A percentile compares a stretch with the other conserved stretches of the same genome.
phyloP scores from a whole-genome alignment of 2,888 invertebrate genomes.

The Poecilobothrus nobilitatus region DNA sequence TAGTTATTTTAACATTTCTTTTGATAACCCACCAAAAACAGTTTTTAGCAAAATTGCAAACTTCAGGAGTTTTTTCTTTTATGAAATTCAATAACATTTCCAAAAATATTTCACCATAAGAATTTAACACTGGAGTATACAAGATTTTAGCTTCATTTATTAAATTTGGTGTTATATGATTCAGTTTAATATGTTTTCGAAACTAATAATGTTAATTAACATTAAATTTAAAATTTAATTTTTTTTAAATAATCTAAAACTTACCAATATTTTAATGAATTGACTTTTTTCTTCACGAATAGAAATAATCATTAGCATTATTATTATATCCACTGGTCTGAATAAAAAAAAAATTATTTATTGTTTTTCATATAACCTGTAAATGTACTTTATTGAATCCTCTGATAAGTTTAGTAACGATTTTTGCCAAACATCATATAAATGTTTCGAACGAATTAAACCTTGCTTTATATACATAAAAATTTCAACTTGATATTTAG shows the following conservation, averaged over 20 bases:
- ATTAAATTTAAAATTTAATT: not conserved
- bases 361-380: not conserved
- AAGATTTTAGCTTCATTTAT: constrained; percentile 50
- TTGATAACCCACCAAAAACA: constrained; percentile 44
- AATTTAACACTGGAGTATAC: constrained; percentile 49
- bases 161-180: constrained; percentile 51
- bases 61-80: constrained; percentile 44
- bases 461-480: constrained; percentile 36
- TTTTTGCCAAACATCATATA: constrained; percentile 39
- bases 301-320: constrained; percentile 57
- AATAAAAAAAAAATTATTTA: too few relatives aligned
- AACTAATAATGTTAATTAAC: constrained; percentile 29
- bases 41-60: constrained; percentile 52
- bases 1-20: too few relatives aligned
- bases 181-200: constrained; percentile 51
- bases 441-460: constrained; percentile 36
- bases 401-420: constrained; percentile 28
- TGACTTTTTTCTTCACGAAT: constrained; percentile 52
- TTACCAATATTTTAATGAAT: constrained; percentile 54
- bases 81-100: constrained; percentile 51
- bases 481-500: constrained; percentile 33
- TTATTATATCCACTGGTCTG: constrained; percentile 59
- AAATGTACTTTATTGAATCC: constrained; percentile 26
- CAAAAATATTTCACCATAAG: constrained; percentile 49
- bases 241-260: constrained; percentile 34